Conservation (phyloP, 2,888 invertebrate species). For the Hemithea aestivaria region DNA sequence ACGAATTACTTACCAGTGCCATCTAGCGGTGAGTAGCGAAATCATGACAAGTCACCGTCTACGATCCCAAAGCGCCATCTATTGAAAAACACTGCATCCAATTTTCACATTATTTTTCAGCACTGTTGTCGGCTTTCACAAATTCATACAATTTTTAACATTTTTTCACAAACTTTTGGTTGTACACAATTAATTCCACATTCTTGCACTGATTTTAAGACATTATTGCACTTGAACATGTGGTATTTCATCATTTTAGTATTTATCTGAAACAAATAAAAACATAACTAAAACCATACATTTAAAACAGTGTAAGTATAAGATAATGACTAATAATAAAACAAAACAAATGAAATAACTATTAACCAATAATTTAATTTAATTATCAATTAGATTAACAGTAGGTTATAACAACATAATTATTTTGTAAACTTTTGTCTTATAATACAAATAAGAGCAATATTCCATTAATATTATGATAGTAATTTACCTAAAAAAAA, state of each 20-base stretch:
- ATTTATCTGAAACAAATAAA: constrained; percentile 62
- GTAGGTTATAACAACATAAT: too few species aligned
- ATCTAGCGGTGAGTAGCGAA: constrained; percentile 54
- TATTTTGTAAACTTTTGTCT: too few species aligned
- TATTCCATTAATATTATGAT: too few species aligned
- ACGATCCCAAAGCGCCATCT: constrained; percentile 65
- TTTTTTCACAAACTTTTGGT: constrained; percentile 38
- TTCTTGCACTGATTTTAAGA: constrained; percentile 47
- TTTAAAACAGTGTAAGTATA: too few species aligned
- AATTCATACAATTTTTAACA: constrained; percentile 34
- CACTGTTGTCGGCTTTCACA: constrained; percentile 34
- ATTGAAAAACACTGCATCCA: constrained; percentile 72
- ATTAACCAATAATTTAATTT: too few species aligned
- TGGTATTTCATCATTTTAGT: constrained; percentile 52
- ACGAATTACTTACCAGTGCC: constrained; percentile 59
- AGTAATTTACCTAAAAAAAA: too few species aligned
- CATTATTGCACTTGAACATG: constrained; percentile 63
- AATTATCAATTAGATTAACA: too few species aligned
- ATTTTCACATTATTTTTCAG: constrained; percentile 44
- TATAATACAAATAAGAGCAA: too few species aligned
- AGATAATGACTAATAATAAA: too few species aligned
- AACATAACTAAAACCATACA: constrained; percentile 7
- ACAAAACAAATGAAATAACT: too few species aligned
- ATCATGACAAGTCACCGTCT: constrained; percentile 47
- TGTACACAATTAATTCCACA: constrained; percentile 39